Evolutionary conservation across 1,140 invertebrate genomes (phyloP).

Genomic region (Calephelis virginiensis): DNA sequence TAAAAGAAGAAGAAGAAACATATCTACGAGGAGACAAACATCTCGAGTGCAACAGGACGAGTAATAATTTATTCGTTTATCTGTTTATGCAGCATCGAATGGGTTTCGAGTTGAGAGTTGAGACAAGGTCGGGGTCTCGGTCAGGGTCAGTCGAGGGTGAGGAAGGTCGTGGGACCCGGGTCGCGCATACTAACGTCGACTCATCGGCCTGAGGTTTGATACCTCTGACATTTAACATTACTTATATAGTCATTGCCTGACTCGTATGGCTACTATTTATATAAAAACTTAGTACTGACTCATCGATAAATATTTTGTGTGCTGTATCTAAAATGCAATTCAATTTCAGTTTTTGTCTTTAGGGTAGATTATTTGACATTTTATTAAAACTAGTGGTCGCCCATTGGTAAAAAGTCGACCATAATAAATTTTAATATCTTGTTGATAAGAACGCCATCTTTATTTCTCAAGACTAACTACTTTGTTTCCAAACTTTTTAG

Average conservation of each 20-base stretch:
- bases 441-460: no score
- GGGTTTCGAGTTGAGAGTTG: conserved; percentile 30
- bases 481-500: no score
- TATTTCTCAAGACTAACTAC: no score
- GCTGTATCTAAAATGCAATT: no score
- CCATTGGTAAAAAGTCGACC: no score
- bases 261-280: neutral
- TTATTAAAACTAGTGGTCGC: no score
- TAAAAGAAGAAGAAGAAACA: no score
- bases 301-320: neutral
- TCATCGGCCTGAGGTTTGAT: conserved; percentile 48
- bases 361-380: no score
- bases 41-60: neutral
- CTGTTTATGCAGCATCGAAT: conserved; percentile 35
- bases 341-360: no score
- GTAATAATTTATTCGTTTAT: conserved; percentile 38
- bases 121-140: conserved; percentile 50
- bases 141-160: conserved; percentile 51
- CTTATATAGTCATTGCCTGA: conserved; percentile 4
- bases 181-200: conserved; percentile 46
- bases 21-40: neutral
- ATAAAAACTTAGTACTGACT: conserved; percentile 4
- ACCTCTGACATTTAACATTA: conserved; percentile 60
- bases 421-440: no score
- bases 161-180: conserved; percentile 57